Evolutionary conservation across 2,888 invertebrate species (phyloP).

Genomic region (Caenorhabditis sinica): DNA sequence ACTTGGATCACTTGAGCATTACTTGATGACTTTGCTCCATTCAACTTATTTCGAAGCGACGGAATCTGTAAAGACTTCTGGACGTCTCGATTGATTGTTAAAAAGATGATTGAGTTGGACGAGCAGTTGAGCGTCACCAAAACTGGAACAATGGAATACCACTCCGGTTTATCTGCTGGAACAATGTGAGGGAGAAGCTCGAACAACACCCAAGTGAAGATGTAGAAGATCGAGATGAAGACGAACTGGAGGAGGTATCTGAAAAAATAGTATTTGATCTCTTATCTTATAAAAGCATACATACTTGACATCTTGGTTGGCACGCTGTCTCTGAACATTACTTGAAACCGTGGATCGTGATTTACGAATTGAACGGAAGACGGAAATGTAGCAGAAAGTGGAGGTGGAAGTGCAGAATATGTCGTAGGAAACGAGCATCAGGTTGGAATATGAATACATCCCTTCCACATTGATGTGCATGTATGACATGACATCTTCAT

Average conservation of each 20-base stretch:
- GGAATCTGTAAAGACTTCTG: slow-evolving; percentile 19
- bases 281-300: background rate
- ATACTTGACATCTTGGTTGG: slow-evolving; percentile 37
- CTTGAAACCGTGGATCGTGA: background rate
- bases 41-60: slow-evolving; percentile 11
- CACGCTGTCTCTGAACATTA: slow-evolving; percentile 5
- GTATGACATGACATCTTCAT: slow-evolving; percentile 31
- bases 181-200: slow-evolving; percentile 62
- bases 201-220: slow-evolving; percentile 66
- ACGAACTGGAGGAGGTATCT: slow-evolving; percentile 67
- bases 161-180: slow-evolving; percentile 44
- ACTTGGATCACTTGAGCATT: background rate
- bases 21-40: background rate
- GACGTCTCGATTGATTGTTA: slow-evolving; percentile 63
- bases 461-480: slow-evolving; percentile 5
- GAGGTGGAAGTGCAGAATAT: slow-evolving; percentile 24
- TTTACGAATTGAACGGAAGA: slow-evolving; percentile 9
- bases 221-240: slow-evolving; percentile 66
- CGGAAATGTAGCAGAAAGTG: slow-evolving; percentile 26
- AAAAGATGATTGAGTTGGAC: slow-evolving; percentile 63
- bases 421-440: slow-evolving; percentile 27
- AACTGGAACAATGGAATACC: slow-evolving; percentile 54
- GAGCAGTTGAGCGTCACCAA: slow-evolving; percentile 59
- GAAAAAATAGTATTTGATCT: background rate
- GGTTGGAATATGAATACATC: slow-evolving; percentile 29